phyloP scores from a whole-genome alignment of 2,797 vertebrate species.

The Siniperca obscura region DNA sequence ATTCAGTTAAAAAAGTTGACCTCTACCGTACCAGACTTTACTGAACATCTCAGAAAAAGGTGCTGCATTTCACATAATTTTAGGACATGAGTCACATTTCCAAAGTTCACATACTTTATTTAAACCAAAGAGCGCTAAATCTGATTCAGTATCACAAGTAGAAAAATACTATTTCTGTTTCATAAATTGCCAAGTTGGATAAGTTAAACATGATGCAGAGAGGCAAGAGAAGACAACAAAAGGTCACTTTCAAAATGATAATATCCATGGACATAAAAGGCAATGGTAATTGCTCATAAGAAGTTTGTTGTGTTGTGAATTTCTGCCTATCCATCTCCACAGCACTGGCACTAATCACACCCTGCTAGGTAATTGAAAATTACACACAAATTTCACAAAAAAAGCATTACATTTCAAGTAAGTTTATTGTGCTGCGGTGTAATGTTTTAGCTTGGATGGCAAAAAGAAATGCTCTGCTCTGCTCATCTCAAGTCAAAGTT shows the following conservation, averaged over 20 bases:
- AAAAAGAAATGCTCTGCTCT: not conserved
- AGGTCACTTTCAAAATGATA: slow-evolving; percentile 32
- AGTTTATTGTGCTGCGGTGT: not conserved
- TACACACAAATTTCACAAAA: not conserved
- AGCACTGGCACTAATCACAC: not conserved
- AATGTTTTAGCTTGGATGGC: not conserved
- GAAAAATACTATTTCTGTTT: slow-evolving; percentile 47
- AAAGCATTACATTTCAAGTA: slow-evolving; percentile 14
- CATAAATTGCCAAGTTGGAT: not conserved
- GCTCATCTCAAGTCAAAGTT: not conserved
- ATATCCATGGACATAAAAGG: not conserved
- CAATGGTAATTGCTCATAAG: not conserved
- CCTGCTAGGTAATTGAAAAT: not conserved
- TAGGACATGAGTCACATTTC: not conserved
- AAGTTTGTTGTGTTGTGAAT: not conserved
- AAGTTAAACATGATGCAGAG: not conserved
- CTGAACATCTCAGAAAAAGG: not conserved
- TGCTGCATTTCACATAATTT: not conserved
- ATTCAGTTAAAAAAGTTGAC: not conserved
- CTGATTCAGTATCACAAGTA: slow-evolving; percentile 30
- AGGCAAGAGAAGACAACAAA: not conserved
- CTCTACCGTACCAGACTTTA: not conserved
- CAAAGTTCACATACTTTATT: slow-evolving; percentile 57
- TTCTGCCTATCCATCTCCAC: not conserved
- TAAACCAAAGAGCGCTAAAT: not conserved